These are phyloP conservation scores for Linyphia triangularis DNA, from an alignment of 2,888 invertebrate genomes.

Conservation along the genomic window DNA sequence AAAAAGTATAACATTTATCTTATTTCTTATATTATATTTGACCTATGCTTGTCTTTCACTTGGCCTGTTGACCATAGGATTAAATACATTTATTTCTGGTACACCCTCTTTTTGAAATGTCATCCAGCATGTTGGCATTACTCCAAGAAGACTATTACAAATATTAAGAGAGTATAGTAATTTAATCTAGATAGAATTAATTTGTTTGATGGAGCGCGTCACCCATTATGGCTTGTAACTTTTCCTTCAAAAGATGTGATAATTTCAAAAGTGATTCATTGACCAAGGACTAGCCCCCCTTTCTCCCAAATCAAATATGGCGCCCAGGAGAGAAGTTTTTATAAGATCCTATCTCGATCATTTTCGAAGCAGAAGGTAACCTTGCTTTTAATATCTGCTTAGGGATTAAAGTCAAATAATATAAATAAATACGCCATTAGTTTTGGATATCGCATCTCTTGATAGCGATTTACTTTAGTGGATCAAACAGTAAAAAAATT, in stretches of 20 bases:
- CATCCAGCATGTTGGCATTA: not conserved
- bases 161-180: not conserved
- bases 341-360: not conserved
- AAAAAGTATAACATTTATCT: too few species aligned
- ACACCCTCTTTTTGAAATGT: not conserved
- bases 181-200: conserved; percentile 14
- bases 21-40: too few species aligned
- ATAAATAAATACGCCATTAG: not conserved
- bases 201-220: not conserved
- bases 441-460: not conserved
- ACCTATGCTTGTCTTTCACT: not conserved
- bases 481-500: not conserved
- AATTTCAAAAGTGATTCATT: conserved; percentile 33
- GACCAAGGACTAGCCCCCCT: not conserved
- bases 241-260: not conserved
- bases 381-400: conserved; percentile 7
- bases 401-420: not conserved
- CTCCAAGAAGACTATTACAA: not conserved
- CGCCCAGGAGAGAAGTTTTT: conserved; percentile 1
- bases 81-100: not conserved
- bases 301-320: conserved; percentile 23
- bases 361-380: not conserved
- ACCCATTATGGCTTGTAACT: not conserved
- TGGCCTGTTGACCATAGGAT: not conserved
- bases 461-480: not conserved